These are phyloP conservation scores for Rhea pennata DNA, from an alignment of 2,113 vertebrate species.

Conservation along the genomic window DNA sequence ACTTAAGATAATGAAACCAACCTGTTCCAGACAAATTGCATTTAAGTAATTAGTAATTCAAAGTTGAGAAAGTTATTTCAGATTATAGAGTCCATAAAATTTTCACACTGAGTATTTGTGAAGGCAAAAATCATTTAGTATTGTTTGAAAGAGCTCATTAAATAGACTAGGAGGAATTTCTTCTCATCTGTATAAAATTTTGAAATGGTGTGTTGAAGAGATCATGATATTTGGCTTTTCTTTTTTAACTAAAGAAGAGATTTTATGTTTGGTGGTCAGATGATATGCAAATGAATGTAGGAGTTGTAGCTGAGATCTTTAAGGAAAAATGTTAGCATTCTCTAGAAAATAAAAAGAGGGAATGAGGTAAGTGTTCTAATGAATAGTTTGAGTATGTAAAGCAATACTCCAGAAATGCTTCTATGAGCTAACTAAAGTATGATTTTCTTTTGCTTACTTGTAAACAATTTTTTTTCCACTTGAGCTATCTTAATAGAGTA, in stretches of 20 bases:
- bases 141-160: background rate
- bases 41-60: constrained; percentile 32
- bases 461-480: constrained; percentile 41
- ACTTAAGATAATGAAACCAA: background rate
- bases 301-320: constrained; percentile 4
- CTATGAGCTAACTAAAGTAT: background rate
- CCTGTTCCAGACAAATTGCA: background rate
- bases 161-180: background rate
- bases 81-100: background rate
- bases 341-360: background rate
- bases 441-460: background rate
- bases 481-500: background rate
- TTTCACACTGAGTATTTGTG: background rate
- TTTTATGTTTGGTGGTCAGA: constrained; percentile 2
- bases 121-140: background rate
- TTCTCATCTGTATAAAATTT: background rate
- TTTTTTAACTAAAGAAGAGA: background rate
- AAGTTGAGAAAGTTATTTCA: background rate
- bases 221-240: background rate
- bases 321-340: background rate
- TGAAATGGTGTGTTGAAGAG: background rate
- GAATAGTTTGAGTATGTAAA: background rate
- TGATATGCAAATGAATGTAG: background rate
- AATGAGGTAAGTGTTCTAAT: background rate
- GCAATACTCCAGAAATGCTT: background rate